Evolutionary conservation across 1,140 invertebrate species (phyloP).

Genomic region (Drosophila ohnishii): DNA sequence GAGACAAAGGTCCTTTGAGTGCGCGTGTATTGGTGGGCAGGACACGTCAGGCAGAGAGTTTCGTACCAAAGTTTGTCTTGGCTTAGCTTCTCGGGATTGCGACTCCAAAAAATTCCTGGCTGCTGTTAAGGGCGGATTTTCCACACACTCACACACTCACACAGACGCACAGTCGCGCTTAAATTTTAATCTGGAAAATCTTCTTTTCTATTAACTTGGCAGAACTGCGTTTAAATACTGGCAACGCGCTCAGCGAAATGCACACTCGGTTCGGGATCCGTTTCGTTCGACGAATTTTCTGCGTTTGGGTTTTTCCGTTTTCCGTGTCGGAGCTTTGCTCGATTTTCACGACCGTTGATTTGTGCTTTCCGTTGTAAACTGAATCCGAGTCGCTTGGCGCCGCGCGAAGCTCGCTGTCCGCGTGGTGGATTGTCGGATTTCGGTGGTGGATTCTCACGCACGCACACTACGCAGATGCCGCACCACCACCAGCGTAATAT

Average conservation of each 20-base stretch:
- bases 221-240: conserved; percentile 20
- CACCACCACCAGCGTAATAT: conserved; percentile 7
- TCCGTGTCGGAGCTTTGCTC: conserved; percentile 60
- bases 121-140: conserved; percentile 68
- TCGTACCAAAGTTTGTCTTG: conserved; percentile 75
- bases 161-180: conserved; percentile 22
- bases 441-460: conserved; percentile 28
- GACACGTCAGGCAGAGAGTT: conserved; percentile 70
- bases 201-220: conserved; percentile 6
- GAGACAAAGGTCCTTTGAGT: conserved; percentile 35
- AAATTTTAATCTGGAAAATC: conserved; percentile 39
- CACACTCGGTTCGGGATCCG: conserved; percentile 32
- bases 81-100: conserved; percentile 55
- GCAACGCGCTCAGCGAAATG: conserved; percentile 13
- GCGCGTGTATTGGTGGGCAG: conserved; percentile 59
- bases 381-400: conserved; percentile 66
- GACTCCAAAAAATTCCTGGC: conserved; percentile 22
- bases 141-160: conserved; percentile 41
- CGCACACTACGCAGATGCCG: conserved; percentile 3
- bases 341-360: conserved; percentile 74
- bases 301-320: conserved; percentile 32
- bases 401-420: conserved; percentile 41
- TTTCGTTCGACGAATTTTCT: conserved; percentile 57
- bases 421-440: conserved; percentile 19
- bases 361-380: conserved; percentile 79